These are phyloP conservation scores for Xerus rutilus DNA, from an alignment of 2,797 vertebrate genomes.

Conservation along the genomic window DNA sequence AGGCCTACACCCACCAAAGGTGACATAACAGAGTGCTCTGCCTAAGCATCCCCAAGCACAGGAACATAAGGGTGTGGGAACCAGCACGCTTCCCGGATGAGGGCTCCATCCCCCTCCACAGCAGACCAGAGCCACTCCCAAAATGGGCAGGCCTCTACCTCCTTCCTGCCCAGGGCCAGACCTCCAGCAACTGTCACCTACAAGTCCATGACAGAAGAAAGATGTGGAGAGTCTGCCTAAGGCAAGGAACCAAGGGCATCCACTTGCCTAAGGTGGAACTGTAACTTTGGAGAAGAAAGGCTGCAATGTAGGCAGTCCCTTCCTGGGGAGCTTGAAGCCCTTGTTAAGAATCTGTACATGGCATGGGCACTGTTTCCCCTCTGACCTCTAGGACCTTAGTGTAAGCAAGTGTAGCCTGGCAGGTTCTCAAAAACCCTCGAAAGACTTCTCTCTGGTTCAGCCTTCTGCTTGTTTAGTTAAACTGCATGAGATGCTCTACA, in stretches of 20 bases:
- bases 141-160: not conserved
- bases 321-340: not conserved
- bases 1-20: not conserved
- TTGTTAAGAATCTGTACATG: not conserved
- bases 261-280: not conserved
- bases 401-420: not conserved
- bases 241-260: not conserved
- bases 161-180: not conserved
- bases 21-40: too few relatives aligned
- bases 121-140: not conserved
- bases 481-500: not conserved
- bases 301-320: not conserved
- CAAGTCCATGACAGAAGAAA: not conserved
- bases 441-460: not conserved
- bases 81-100: not conserved
- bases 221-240: not conserved
- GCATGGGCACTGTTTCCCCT: not conserved
- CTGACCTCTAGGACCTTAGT: not conserved
- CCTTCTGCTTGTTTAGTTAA: not conserved
- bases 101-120: not conserved
- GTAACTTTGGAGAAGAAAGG: conserved; percentile 20
- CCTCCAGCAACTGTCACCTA: not conserved
- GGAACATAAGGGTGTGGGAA: not conserved
- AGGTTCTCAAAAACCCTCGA: not conserved
- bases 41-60: not conserved